A percentile compares a stretch with the other conserved stretches of the same genome.
Conservation (phyloP, 2,888 invertebrate genomes). For the Acanthosepion esculentum region DNA sequence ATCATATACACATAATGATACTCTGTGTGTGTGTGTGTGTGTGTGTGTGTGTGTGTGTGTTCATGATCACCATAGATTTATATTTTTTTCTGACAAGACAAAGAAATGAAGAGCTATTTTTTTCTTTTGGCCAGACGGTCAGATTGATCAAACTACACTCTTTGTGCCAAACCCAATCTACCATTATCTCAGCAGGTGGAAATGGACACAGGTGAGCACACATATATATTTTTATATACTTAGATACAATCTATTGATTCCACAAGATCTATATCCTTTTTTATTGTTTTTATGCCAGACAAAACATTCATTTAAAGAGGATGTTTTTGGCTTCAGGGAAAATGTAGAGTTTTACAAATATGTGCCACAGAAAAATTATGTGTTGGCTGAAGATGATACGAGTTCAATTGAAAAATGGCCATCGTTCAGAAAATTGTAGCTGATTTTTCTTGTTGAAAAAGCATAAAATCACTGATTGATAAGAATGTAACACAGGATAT, state of each 20-base stretch:
- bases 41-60: not conserved
- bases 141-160: slow-evolving; percentile 33
- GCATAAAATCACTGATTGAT: not conserved
- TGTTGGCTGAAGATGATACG: not conserved
- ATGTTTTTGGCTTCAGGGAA: not conserved
- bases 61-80: not conserved
- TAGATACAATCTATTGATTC: not conserved
- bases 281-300: slow-evolving; percentile 22
- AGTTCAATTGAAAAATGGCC: not conserved
- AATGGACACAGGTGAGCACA: slow-evolving; percentile 12
- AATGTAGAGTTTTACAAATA: not conserved
- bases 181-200: slow-evolving; percentile 33
- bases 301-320: not conserved
- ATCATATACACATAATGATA: not conserved
- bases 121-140: slow-evolving; percentile 23
- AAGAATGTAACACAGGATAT: not conserved
- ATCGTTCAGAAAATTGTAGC: not conserved
- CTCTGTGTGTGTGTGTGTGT: not conserved
- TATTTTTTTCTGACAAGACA: slow-evolving; percentile 13
- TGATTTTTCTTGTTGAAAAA: not conserved
- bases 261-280: not conserved
- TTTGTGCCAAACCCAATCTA: slow-evolving; percentile 33
- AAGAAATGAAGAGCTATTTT: not conserved
- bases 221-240: too few relatives aligned
- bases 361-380: not conserved